These are phyloP conservation scores for Scolopax bukidnonensis DNA, from an alignment of 2,797 vertebrate genomes.

Conservation along the genomic window DNA sequence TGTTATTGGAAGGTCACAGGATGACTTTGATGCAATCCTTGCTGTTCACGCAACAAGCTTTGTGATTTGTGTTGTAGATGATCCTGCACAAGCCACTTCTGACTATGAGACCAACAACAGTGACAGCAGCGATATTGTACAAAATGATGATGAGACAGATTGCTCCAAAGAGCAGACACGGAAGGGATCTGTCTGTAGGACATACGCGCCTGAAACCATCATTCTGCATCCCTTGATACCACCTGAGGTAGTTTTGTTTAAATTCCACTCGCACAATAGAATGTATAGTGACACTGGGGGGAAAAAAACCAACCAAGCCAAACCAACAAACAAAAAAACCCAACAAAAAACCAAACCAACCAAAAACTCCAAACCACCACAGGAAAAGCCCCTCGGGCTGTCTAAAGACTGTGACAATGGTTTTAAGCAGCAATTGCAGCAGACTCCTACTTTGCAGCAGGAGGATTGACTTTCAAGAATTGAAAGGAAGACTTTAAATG, in stretches of 20 bases:
- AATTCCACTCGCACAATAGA: not conserved
- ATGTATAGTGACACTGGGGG: not conserved
- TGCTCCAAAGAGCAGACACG: conserved; percentile 75
- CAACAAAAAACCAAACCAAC: not conserved
- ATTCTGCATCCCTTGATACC: conserved; percentile 73
- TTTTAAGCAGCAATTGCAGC: not conserved
- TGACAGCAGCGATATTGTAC: conserved; percentile 91
- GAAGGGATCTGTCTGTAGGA: conserved; percentile 67
- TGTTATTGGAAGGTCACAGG: not conserved
- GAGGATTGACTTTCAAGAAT: not conserved
- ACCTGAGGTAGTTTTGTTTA: conserved; percentile 64
- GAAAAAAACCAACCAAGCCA: accelerated
- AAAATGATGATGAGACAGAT: conserved; percentile 86
- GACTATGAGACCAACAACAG: conserved; percentile 98
- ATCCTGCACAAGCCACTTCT: conserved; percentile 87
- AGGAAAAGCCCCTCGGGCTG: accelerated
- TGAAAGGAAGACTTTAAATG: not conserved
- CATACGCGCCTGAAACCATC: conserved; percentile 78
- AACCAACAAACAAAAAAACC: accelerated
- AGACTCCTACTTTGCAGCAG: not conserved
- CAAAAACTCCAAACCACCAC: accelerated
- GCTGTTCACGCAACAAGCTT: not conserved
- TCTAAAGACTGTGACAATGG: not conserved
- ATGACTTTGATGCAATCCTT: not conserved
- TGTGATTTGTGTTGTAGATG: conserved; percentile 80